These are phyloP conservation scores for Hyles lineata DNA, from an alignment of 2,888 invertebrate genomes.

Conservation along the genomic window DNA sequence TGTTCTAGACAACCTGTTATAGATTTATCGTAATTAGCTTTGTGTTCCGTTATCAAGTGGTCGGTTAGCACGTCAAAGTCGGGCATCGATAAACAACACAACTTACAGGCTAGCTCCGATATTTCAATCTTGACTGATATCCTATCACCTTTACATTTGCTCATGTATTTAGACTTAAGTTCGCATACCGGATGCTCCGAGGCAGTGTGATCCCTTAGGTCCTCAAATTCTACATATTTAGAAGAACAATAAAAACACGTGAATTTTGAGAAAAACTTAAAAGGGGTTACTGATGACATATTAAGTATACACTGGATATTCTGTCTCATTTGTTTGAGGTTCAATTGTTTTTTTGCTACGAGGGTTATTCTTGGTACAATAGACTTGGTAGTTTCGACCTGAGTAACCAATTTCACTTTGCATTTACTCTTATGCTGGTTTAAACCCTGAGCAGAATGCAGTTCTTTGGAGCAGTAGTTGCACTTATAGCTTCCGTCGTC, in stretches of 20 bases:
- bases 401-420: conserved; percentile 53
- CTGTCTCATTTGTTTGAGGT: conserved; percentile 64
- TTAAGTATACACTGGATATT: conserved; percentile 74
- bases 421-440: conserved; percentile 67
- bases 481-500: conserved; percentile 62
- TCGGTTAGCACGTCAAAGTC: conserved; percentile 66
- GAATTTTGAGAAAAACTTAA: conserved; percentile 72
- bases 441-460: conserved; percentile 63
- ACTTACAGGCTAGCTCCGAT: conserved; percentile 63
- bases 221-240: conserved; percentile 70
- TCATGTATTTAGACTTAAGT: conserved; percentile 68
- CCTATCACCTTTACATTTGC: conserved; percentile 72
- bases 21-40: conserved; percentile 69
- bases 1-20: conserved; percentile 68
- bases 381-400: conserved; percentile 41
- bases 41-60: conserved; percentile 66
- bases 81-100: conserved; percentile 56
- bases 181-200: conserved; percentile 70
- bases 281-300: conserved; percentile 76
- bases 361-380: conserved; percentile 42
- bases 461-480: conserved; percentile 64
- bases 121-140: conserved; percentile 71
- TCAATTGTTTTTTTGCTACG: conserved; percentile 60
- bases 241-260: conserved; percentile 75
- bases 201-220: conserved; percentile 64